phyloP scores from a whole-genome alignment of 2,113 vertebrate species.

The Eubucco bourcierii region DNA sequence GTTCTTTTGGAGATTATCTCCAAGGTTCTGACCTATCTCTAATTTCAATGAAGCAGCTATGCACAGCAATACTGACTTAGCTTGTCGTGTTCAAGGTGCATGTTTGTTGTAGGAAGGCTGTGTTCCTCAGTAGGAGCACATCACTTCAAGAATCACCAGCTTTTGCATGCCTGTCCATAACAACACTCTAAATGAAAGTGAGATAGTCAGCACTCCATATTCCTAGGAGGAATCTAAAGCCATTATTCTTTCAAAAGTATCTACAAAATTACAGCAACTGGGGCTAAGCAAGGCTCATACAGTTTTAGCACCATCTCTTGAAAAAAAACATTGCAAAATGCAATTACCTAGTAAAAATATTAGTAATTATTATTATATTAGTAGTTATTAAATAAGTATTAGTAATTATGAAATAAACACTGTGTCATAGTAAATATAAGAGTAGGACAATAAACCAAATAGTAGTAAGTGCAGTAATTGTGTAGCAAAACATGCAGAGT shows the following conservation, averaged over 20 bases:
- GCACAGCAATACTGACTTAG: neutral
- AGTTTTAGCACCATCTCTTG: neutral
- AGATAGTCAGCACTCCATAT: neutral
- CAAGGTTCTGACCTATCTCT: neutral
- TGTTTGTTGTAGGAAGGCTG: neutral
- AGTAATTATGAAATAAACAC: too few relatives aligned
- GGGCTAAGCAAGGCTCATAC: neutral
- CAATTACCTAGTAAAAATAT: too few relatives aligned
- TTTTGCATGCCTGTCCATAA: neutral
- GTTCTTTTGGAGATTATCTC: neutral
- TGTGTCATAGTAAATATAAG: too few relatives aligned
- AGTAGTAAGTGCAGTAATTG: too few relatives aligned
- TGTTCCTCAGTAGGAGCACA: neutral
- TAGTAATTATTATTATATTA: too few relatives aligned
- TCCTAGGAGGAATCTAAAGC: neutral
- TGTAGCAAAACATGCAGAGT: too few relatives aligned
- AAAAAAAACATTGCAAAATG: neutral
- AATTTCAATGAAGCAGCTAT: neutral
- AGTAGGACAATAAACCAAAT: too few relatives aligned
- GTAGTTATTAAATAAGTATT: too few relatives aligned
- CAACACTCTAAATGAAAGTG: neutral
- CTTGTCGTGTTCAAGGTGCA: neutral
- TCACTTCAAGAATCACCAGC: rapidly evolving
- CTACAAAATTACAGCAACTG: neutral
- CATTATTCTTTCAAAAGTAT: neutral